A percentile compares a stretch with the other conserved stretches of the same genome.
phyloP scores from a whole-genome alignment of 1,140 invertebrate species.

The Philaenus spumarius region DNA sequence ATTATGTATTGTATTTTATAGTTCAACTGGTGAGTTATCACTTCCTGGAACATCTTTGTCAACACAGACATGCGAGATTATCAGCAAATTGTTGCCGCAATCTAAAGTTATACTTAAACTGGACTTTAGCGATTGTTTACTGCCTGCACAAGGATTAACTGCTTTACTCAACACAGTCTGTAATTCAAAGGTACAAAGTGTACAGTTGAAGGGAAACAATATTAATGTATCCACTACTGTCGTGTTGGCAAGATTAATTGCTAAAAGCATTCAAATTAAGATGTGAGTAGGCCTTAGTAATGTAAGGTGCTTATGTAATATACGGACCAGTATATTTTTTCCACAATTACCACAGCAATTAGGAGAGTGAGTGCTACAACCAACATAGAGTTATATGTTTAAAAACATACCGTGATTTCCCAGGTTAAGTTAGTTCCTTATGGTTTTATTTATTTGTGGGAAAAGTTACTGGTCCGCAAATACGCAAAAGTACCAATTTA shows the following conservation, averaged over 20 bases:
- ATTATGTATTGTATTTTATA: not conserved
- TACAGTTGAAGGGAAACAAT: constrained; percentile 6
- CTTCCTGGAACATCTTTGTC: not conserved
- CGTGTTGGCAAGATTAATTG: not conserved
- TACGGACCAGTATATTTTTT: no score
- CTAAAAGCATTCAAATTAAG: not conserved
- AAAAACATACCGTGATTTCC: no score
- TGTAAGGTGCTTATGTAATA: no score
- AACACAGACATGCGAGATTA: not conserved
- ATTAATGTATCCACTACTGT: not conserved
- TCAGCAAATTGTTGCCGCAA: not conserved
- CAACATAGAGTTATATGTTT: no score
- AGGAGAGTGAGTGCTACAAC: no score
- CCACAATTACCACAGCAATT: no score
- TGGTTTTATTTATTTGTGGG: no score
- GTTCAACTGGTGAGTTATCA: not conserved
- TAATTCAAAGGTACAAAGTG: not conserved
- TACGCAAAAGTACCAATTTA: no score
- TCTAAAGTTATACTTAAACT: not conserved
- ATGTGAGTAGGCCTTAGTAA: not conserved
- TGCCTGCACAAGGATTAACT: not conserved
- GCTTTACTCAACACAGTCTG: not conserved
- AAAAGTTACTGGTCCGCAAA: no score
- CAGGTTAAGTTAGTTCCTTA: no score
- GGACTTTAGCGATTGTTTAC: not conserved